Base-by-base conservation (phyloP, 1,140 invertebrate genomes). In the Agrilus planipennis region DNA sequence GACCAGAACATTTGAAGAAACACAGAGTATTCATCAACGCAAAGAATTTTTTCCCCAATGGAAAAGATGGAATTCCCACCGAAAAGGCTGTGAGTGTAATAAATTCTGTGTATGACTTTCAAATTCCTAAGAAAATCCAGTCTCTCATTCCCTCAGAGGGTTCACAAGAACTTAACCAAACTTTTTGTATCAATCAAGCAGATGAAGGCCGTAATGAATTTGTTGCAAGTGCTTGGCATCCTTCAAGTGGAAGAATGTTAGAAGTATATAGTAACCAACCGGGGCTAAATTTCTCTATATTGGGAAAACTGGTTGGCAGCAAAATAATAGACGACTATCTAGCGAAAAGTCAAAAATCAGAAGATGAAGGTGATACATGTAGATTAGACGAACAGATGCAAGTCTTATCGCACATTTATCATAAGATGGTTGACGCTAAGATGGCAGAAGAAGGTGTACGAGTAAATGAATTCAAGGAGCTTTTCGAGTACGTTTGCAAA, bases 231-330 rank as follows among this genome's bases (percentile, higher is more conserved):
- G 11, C 55, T 1, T 32, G 48, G 19, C 75, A 83, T 61, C 68
- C 71, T 0, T 45, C 46, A 2, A 70, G 67, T 50, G 80, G 81
- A 17, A 65, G 80, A 34, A 61, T 50, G 5, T 47, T 86, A 39
- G 72, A 81, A 49, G 65, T 84, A 2, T 70, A 66, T 25, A 76
- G 78, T 4, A 76, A 80, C 55, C 81, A 85, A 50, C 77, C 76
- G 2, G 82, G 80, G 3, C 65, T 85, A 21, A 77, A 84, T 48
- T 72, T 88, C 44, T 83, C 84, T 46, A 84, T 82, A 49, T n/a
- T n/a, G n/a, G n/a, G n/a, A n/a, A n/a, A n/a, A n/a, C n/a, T n/a
- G n/a, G n/a, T n/a, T n/a, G n/a, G n/a, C n/a, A n/a, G n/a, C n/a
- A n/a, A n/a, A n/a, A n/a, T n/a, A n/a, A n/a, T n/a, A n/a, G n/a